phyloP scores from a whole-genome alignment of 2,113 vertebrate genomes.

The Thalassarche chlororhynchos region DNA sequence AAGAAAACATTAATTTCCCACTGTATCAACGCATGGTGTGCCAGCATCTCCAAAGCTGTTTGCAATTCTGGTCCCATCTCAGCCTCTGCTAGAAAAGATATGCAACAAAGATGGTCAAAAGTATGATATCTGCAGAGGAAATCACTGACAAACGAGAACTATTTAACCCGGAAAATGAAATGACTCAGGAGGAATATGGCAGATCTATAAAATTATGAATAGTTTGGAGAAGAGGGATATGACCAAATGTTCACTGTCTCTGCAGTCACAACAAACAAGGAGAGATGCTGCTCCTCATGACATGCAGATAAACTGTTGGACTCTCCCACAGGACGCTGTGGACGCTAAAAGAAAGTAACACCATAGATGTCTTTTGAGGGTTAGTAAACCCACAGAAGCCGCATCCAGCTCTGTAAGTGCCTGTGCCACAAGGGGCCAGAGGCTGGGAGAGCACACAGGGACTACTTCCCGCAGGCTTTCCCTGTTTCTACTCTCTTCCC shows the following conservation, averaged over 20 bases:
- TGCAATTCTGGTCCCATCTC: not conserved
- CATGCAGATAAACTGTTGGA: not conserved
- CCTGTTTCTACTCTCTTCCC: not conserved
- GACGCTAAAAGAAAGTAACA: not conserved
- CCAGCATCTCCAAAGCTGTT: not conserved
- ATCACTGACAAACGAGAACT: not conserved
- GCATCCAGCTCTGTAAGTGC: not conserved
- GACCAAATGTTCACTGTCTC: not conserved
- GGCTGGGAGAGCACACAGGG: not conserved
- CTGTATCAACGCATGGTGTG: not conserved
- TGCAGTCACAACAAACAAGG: not conserved
- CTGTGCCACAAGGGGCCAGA: not conserved
- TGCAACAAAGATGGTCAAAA: not conserved
- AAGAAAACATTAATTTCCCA: not conserved
- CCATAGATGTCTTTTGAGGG: not conserved
- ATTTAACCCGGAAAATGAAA: not conserved
- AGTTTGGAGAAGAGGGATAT: not conserved
- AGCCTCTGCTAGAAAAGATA: not conserved
- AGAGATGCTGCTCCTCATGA: not conserved
- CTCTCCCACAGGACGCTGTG: not conserved
- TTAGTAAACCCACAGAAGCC: not conserved
- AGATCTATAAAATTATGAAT: not conserved
- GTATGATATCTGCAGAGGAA: not conserved
- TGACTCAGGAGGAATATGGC: not conserved
- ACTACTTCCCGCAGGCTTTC: not conserved